Conservation (phyloP, 2,113 vertebrate genomes). For the Trematocara nigrifrons region DNA sequence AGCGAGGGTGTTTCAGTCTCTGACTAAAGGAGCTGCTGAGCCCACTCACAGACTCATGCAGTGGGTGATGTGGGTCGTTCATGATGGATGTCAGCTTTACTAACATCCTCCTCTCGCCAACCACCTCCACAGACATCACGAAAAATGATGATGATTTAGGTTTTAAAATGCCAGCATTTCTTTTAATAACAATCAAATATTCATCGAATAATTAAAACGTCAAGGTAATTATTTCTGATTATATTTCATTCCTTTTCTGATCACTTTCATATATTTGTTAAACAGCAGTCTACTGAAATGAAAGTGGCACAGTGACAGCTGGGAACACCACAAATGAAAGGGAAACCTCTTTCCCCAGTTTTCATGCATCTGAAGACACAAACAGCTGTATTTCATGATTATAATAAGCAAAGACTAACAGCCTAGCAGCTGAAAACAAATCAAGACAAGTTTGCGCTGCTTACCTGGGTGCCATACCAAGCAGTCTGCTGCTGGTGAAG, state of each 20-base stretch:
- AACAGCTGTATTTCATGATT: background rate
- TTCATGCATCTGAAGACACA: background rate
- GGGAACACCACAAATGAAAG: background rate
- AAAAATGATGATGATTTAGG: background rate
- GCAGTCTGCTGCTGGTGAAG: background rate
- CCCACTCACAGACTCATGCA: no score
- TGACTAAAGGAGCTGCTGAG: no score
- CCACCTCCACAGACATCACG: no score
- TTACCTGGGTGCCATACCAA: background rate
- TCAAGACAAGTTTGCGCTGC: background rate
- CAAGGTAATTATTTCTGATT: background rate
- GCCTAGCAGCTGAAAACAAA: background rate
- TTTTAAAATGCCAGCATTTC: background rate
- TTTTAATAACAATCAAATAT: background rate
- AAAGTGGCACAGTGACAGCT: background rate
- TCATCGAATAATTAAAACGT: fast-evolving
- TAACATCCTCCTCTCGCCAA: no score
- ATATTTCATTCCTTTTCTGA: background rate
- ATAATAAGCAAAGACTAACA: background rate
- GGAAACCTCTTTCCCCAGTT: fast-evolving
- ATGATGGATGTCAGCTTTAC: no score
- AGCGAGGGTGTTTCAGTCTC: no score
- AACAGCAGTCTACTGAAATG: background rate
- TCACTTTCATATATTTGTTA: background rate
- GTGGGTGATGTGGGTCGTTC: no score